Evolutionary conservation across 2,113 vertebrate genomes (phyloP), one percentile per base, ranked within the genome.

Genomic region (Podarcis muralis): DNA sequence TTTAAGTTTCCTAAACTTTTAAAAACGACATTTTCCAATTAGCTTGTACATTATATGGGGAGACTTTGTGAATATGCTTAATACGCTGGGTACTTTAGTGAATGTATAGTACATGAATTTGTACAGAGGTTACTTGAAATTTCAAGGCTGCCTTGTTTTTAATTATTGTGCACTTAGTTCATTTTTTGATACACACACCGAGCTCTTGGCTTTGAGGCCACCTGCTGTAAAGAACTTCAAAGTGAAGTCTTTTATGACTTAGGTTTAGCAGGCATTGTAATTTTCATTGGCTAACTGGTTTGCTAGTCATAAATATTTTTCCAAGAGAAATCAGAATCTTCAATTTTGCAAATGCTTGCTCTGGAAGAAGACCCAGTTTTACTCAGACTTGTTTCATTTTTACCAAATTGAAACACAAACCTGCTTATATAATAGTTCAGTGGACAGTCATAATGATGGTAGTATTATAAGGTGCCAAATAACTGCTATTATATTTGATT

Each of bases 401-500:
- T 43, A 48, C 43, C 68, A 30, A 13, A 90, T 27, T 6, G 81
- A 84, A 83, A 53, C 79, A 75, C 48, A 68, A 53, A 37, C 9
- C 32, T 71, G 68, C 23, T 71, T 80, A 35, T 87, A 43, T 68
- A 30, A 83, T 53, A 53, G 30, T 66, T 25, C 11, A 86, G 20
- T 4, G 83, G 0, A 77, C 85, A 9, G 66, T 86, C 90, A 74
- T 40, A 86, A 76, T 69, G 3, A 1, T 76, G 0, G 16, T 48
- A 25, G 7, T 90, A 80, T 85, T 88, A 32, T 75, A 16, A 57
- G 68, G n/a, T 84, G 25, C 32, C 85, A 81, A 92, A 84, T 81
- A 57, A 83, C 23, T 62, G 3, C 2, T 90, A 18, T 90, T 87
- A 76, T 92, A 27, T 83, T 85, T 30, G 0, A 77, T n/a, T 85